Base-by-base conservation (phyloP, 2,797 vertebrate genomes). In the Neomorphus geoffroyi region DNA sequence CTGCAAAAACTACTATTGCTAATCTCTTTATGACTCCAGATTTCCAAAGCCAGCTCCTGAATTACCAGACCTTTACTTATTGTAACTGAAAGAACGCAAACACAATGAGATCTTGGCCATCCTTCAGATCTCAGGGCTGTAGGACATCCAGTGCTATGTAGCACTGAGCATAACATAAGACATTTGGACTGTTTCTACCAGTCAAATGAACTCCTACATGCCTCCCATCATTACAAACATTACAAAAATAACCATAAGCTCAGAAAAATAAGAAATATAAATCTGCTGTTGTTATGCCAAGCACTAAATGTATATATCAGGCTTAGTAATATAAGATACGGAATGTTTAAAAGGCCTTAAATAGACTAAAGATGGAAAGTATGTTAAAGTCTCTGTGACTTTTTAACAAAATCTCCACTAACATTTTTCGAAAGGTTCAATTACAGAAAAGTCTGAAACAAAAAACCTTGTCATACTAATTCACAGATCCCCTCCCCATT, bases 401-500 rank as follows among this genome's bases (percentile, higher is more conserved):
- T 65, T 88, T 74, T 61, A 39, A 2, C 23, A 51, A 78, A 66
- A 77, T 56, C 3, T 73, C 24, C 19, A 18, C 56, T 5, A 73
- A 46, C 2, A 14, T 5, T 39, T 64, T 88, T 73, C 23, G 16
- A 58, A 86, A 86, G 3, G 1, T 27, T 66, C 10, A 66, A 10
- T 67, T 56, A 50, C 8, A 73, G 13, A 85, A 86, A 79, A 65
- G 6, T 62, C 9, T 27, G 30, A 41, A 39, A 51, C 18, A 67
- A 46, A 86, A 1, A 22, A 21, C 9, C 22, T 35, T 78, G 6
- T 26, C 2, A 2, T 64, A 83, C 10, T 56, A 83, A 78, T 50
- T 57, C 18, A 75, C 11, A 2, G 50, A 65, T 84, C 32, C 0
- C 0, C 1, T 33, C n/a, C 17, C 14, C 6, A 13, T 75, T 80